Base-by-base conservation (phyloP, 2,888 invertebrate genomes). In the Elegia similella region DNA sequence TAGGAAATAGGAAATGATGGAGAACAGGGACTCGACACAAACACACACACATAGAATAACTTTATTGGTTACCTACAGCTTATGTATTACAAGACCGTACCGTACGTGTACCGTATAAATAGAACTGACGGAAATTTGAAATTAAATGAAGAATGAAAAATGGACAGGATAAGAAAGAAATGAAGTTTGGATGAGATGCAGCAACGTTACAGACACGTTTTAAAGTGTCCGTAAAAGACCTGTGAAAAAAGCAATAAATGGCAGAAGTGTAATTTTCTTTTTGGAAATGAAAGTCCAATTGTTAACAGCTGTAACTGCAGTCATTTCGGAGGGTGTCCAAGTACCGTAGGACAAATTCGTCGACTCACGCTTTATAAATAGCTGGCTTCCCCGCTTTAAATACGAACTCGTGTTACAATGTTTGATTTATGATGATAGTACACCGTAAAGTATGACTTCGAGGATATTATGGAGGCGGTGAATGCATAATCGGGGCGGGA, bases 311-410 rank as follows among this genome's bases (percentile, higher is more conserved):
- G 38, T 12, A 38, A 12, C 38, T 30, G 42, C 16, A 55, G 44
- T 55, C 54, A 55, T 32, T 46, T 34, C n/a, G 15, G 54, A 44
- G 54, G 44, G 44, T 44, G 54, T 55, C 44, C 52, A 56, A 44
- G 42, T 43, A 53, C 34, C 30, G 34, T 38, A 38, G 12, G 17
- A 69, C 69, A 75, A 68, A 76, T 78, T 66, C 67, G 80, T 75
- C 73, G 69, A 77, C 75, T 86, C 85, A 84, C 69, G 65, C 68
- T 61, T 68, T 76, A 83, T 82, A 84, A 85, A 87, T 85, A 82
- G 79, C 76, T 66, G 74, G 64, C 74, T 80, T 76, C 82, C 80
- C 80, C 62, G 68, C 76, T 75, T 79, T 72, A 68, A 70, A 71
- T 68, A 67, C 68, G 65, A 61, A 68, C 62, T 68, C 69, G 65